Evolutionary conservation across 2,888 invertebrate genomes (phyloP).

Genomic region (Thumatha senex): DNA sequence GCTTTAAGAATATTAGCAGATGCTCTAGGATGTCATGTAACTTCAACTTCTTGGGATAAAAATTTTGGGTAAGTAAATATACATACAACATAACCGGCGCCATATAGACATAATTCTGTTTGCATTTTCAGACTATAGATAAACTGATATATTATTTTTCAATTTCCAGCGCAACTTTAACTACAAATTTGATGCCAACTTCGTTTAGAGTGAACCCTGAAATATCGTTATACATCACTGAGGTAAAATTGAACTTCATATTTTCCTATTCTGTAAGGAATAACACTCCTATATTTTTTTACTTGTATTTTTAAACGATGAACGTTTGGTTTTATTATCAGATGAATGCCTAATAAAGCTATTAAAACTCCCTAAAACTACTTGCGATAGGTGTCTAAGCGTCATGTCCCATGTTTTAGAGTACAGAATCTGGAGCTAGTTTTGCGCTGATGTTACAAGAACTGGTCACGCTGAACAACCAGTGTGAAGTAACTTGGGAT

Average conservation of each 20-base stretch:
- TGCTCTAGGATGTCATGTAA: constrained; percentile 90
- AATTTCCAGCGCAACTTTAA: constrained; percentile 61
- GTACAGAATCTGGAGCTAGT: constrained; percentile 83
- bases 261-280: neutral
- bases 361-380: too few relatives aligned
- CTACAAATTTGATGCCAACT: constrained; percentile 63
- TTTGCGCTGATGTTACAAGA: constrained; percentile 87
- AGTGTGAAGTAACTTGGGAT: constrained; percentile 88
- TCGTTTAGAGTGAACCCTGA: constrained; percentile 66
- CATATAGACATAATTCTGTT: neutral
- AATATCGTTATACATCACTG: constrained; percentile 67
- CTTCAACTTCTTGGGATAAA: constrained; percentile 92
- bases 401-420: constrained; percentile 53
- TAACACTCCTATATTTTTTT: too few relatives aligned
- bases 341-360: too few relatives aligned
- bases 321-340: too few relatives aligned
- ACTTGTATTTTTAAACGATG: too few relatives aligned
- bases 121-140: neutral
- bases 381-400: too few relatives aligned
- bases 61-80: constrained; percentile 68
- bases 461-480: constrained; percentile 88
- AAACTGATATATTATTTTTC: neutral
- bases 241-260: constrained; percentile 49
- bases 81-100: neutral
- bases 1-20: constrained; percentile 90